Conservation (phyloP, 1,140 invertebrate species). For the Semibalanus balanoides region DNA sequence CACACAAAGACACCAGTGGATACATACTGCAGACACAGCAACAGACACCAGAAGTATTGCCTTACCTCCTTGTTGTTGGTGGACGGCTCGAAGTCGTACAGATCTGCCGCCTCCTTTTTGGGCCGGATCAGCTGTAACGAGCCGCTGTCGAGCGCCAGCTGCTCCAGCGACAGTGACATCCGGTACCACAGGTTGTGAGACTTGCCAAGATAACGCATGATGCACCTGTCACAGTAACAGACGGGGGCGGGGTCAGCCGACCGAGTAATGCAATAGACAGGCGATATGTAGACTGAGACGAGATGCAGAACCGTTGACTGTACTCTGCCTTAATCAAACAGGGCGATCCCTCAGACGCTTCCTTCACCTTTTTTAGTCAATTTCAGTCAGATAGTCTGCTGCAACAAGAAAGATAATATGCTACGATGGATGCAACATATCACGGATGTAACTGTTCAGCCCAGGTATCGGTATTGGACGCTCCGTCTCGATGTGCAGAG, state of each 20-base stretch:
- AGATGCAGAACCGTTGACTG: too few relatives aligned
- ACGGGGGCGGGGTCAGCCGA: conserved; percentile 9
- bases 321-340: too few relatives aligned
- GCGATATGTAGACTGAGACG: background rate
- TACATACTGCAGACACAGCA: too few relatives aligned
- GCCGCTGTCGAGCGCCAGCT: conserved; percentile 56
- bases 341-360: background rate
- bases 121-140: conserved; percentile 13
- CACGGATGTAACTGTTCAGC: too few relatives aligned
- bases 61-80: conserved; percentile 34
- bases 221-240: conserved; percentile 32
- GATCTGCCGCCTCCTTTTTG: conserved; percentile 33
- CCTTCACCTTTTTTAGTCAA: conserved; percentile 12
- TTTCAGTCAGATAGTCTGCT: too few relatives aligned
- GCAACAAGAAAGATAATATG: too few relatives aligned
- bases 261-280: too few relatives aligned
- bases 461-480: too few relatives aligned
- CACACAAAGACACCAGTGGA: too few relatives aligned
- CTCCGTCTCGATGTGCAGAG: too few relatives aligned
- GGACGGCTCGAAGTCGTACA: conserved; percentile 58
- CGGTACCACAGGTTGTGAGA: conserved; percentile 94
- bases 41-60: background rate
- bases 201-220: conserved; percentile 80
- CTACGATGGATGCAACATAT: too few relatives aligned
- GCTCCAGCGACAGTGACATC: conserved; percentile 71